phyloP scores from a whole-genome alignment of 2,113 vertebrate species.

The Sinocyclocheilus rhinocerous region DNA sequence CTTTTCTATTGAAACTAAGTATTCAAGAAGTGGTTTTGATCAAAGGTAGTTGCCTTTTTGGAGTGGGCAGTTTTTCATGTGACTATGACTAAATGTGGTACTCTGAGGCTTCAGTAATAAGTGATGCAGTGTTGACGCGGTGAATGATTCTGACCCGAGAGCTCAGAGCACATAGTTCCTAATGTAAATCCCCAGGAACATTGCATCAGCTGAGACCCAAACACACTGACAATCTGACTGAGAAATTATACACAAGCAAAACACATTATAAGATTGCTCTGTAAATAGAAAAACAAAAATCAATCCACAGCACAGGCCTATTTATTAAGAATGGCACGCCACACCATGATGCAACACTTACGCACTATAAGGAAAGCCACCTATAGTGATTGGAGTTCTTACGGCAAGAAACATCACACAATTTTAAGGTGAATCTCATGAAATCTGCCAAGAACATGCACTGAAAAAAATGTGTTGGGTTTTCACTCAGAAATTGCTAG shows the following conservation, averaged over 20 bases:
- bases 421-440: neutral
- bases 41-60: neutral
- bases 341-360: neutral
- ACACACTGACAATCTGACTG: slow-evolving; percentile 49
- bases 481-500: too few species aligned
- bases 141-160: slow-evolving; percentile 26
- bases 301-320: slow-evolving; percentile 20
- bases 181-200: slow-evolving; percentile 36
- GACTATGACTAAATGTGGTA: neutral
- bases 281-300: slow-evolving; percentile 59
- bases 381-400: neutral
- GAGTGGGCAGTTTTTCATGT: neutral
- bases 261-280: slow-evolving; percentile 40
- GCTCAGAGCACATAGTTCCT: slow-evolving; percentile 14
- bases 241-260: slow-evolving; percentile 48
- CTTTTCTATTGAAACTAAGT: neutral
- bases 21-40: too few species aligned
- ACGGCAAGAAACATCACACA: neutral
- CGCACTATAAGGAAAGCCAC: neutral
- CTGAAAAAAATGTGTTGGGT: too few species aligned
- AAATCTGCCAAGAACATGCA: neutral
- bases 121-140: neutral
- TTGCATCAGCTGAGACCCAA: slow-evolving; percentile 46
- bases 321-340: slow-evolving; percentile 9
- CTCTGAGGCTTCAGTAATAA: neutral